Evolutionary conservation across 2,888 invertebrate genomes (phyloP).

Genomic region (Epiblema foenella): DNA sequence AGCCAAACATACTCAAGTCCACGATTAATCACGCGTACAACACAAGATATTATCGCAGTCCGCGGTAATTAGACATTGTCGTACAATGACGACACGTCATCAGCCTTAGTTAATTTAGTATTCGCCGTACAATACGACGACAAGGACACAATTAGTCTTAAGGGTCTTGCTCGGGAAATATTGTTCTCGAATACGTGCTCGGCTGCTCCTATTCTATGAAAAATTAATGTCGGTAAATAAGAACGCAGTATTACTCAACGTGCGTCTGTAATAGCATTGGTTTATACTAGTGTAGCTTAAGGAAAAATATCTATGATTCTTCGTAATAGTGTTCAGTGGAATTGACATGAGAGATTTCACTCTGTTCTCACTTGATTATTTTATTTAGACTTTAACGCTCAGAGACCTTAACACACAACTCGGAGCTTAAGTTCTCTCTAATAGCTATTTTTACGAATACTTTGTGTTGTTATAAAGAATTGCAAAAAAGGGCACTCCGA

Average conservation of each 20-base stretch:
- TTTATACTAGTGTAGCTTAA: not conserved
- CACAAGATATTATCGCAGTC: constrained; percentile 34
- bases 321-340: too few species aligned
- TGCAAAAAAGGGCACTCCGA: too few species aligned
- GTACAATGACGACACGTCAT: constrained; percentile 44
- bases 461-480: too few species aligned
- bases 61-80: constrained; percentile 41
- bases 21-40: constrained; percentile 30
- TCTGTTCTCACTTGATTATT: too few species aligned
- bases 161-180: constrained; percentile 27
- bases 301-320: not conserved
- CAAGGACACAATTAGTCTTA: constrained; percentile 44
- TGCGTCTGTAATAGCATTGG: not conserved
- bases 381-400: too few species aligned
- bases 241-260: not conserved
- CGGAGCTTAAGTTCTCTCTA: too few species aligned
- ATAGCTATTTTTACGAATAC: too few species aligned
- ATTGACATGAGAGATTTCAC: too few species aligned
- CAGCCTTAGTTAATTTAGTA: constrained; percentile 42
- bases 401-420: too few species aligned
- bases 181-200: constrained; percentile 25
- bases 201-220: constrained; percentile 14
- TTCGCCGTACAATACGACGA: constrained; percentile 43
- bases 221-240: constrained; percentile 16
- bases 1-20: not conserved